A percentile compares a stretch with the other conserved stretches of the same genome.
phyloP scores from a whole-genome alignment of 2,113 vertebrate genomes.

The Lates calcarifer region DNA sequence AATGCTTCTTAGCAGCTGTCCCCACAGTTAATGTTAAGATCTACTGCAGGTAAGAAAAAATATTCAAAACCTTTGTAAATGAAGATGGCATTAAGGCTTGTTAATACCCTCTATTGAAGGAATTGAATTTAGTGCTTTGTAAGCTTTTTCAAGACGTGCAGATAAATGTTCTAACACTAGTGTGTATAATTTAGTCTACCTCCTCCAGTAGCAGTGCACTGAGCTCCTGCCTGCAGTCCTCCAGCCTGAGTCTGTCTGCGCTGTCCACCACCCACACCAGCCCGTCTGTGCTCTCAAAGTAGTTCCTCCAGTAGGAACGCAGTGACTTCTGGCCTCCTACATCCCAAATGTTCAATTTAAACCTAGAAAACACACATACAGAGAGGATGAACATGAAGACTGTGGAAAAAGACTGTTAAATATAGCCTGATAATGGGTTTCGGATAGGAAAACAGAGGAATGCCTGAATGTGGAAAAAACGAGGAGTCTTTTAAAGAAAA shows the following conservation, averaged over 20 bases:
- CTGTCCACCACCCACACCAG: constrained; percentile 97
- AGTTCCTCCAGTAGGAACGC: constrained; percentile 95
- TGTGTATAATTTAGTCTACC: constrained; percentile 76
- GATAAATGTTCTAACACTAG: background rate
- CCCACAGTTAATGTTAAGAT: no score
- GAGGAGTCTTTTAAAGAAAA: background rate
- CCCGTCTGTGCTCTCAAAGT: constrained; percentile 95
- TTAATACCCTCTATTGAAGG: background rate
- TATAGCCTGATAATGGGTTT: background rate
- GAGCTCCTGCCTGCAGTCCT: constrained; percentile 90
- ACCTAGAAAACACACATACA: constrained; percentile 76
- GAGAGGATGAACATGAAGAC: background rate
- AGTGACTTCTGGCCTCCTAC: constrained; percentile 94
- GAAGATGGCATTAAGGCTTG: no score
- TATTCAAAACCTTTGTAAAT: no score
- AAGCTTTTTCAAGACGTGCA: background rate
- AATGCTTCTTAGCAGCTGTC: no score
- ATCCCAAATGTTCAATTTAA: constrained; percentile 95
- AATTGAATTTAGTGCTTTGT: background rate
- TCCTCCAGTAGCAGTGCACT: constrained; percentile 88
- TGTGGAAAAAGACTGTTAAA: background rate
- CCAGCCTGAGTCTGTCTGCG: constrained; percentile 89
- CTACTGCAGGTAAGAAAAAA: no score
- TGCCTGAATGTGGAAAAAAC: background rate
- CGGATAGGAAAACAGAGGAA: background rate